Evolutionary conservation across 1,140 invertebrate species (phyloP), one percentile per base, ranked within the genome.

Genomic region (Tetraneura akinire): DNA sequence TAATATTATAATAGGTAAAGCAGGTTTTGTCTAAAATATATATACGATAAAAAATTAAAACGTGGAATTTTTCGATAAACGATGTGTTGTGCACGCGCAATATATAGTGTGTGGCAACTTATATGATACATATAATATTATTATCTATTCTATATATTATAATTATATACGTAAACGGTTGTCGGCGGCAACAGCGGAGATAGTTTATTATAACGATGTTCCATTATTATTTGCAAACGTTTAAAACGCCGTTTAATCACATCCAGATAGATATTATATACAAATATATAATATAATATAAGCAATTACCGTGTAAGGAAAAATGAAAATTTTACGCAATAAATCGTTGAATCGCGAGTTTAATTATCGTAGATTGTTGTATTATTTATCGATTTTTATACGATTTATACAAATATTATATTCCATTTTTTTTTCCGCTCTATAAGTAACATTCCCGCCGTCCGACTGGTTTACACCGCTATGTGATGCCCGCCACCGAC

Each of bases 341-440:
- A 66, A 66, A 66, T 66, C 64, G 64, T 42, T 32, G 37, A 42
- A n/a, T 42, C 32, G 64, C 29, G 37, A 66, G 37, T 66, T 42
- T 66, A 66, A 66, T 66, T 13, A 66, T 37, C 42, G 18, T 14
- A 1, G 9, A 10, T 42, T 9, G 45, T 51, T 16, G 68, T 70
- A 71, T 71, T 71, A 51, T 51, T 47, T 45, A 23, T 47, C 16
- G 21, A 47, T 21, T 68, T 47, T 23, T 68, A 9, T 32, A 2
- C n/a, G 42, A 47, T 68, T 68, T 26, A 37, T 62, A 18, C 47
- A 68, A 47, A 68, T 47, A 51, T 49, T 71, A 71, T 71, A 51
- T 71, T 51, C 26, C 47, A n/a, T 49, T 51, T 71, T 71, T 71
- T 71, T 51, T 71, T 71, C 45, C 68, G 68, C 47, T 71, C 68